These are phyloP conservation scores for Drosophila kikkawai DNA, from an alignment of 1,140 invertebrate genomes.

Conservation along the genomic window DNA sequence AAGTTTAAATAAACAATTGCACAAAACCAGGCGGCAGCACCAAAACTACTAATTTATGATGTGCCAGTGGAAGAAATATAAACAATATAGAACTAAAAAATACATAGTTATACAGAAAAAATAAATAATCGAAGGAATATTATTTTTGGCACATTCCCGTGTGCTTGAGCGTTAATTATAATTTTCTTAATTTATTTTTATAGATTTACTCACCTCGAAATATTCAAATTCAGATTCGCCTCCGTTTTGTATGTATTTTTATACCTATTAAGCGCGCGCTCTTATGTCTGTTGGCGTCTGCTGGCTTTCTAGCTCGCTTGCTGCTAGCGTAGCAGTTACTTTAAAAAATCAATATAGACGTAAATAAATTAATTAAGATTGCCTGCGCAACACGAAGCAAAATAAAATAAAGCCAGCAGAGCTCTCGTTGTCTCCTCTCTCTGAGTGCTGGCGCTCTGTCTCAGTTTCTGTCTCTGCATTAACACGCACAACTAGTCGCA, in stretches of 20 bases:
- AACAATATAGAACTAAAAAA: conserved; percentile 28
- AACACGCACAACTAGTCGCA: conserved; percentile 52
- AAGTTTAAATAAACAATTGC: conserved; percentile 53
- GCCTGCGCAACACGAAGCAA: conserved; percentile 50
- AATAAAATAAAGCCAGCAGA: conserved; percentile 39
- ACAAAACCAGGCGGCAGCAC: conserved; percentile 20
- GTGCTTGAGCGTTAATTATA: conserved; percentile 43
- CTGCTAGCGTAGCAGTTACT: conserved; percentile 51
- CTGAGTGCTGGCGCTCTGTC: conserved; percentile 17
- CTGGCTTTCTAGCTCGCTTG: conserved; percentile 37
- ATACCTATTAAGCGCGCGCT: conserved; percentile 36
- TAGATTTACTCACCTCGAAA: conserved; percentile 57
- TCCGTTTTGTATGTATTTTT: conserved; percentile 42
- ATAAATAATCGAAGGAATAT: conserved; percentile 28
- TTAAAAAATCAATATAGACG: conserved; percentile 64
- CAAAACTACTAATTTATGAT: conserved; percentile 41
- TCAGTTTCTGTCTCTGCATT: conserved; percentile 6
- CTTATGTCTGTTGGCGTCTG: conserved; percentile 22
- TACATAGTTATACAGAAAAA: conserved; percentile 24
- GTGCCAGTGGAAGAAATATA: conserved; percentile 14
- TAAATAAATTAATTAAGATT: conserved; percentile 70
- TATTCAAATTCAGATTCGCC: conserved; percentile 35
- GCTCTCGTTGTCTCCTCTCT: conserved; percentile 19
- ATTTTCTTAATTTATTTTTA: conserved; percentile 56
- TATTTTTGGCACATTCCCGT: conserved; percentile 40